These are phyloP conservation scores for Rhodeus uyekii DNA, from an alignment of 2,797 vertebrate species.

Conservation along the genomic window DNA sequence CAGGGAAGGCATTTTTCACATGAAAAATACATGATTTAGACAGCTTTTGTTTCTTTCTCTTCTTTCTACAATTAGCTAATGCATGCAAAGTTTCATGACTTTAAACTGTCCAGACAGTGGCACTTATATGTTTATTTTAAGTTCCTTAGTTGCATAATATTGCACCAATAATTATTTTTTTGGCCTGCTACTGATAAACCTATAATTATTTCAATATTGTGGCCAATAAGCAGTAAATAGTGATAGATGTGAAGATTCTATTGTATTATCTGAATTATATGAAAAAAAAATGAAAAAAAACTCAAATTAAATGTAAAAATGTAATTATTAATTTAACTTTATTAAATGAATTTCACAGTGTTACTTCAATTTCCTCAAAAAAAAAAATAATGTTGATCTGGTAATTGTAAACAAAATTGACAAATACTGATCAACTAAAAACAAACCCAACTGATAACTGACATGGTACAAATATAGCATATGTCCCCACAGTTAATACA, in stretches of 20 bases:
- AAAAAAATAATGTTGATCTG: no score
- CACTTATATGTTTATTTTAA: background rate
- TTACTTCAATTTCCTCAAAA: no score
- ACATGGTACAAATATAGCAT: background rate
- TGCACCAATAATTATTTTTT: no score
- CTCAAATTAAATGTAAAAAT: background rate
- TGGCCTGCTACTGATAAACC: background rate
- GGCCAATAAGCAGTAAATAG: background rate
- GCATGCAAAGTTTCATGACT: no score
- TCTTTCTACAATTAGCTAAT: no score
- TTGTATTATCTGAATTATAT: background rate
- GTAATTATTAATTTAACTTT: background rate
- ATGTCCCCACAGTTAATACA: background rate
- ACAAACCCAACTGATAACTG: background rate
- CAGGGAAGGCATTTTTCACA: no score
- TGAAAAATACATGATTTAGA: background rate
- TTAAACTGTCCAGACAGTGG: background rate
- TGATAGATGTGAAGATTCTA: background rate
- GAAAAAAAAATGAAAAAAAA: background rate
- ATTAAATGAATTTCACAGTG: no score
- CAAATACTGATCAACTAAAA: background rate
- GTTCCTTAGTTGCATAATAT: background rate
- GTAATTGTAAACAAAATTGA: no score
- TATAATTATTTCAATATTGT: background rate
- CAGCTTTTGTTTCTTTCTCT: no score